Evolutionary conservation across 2,888 invertebrate genomes (phyloP).

Genomic region (Tiliacea citrago): DNA sequence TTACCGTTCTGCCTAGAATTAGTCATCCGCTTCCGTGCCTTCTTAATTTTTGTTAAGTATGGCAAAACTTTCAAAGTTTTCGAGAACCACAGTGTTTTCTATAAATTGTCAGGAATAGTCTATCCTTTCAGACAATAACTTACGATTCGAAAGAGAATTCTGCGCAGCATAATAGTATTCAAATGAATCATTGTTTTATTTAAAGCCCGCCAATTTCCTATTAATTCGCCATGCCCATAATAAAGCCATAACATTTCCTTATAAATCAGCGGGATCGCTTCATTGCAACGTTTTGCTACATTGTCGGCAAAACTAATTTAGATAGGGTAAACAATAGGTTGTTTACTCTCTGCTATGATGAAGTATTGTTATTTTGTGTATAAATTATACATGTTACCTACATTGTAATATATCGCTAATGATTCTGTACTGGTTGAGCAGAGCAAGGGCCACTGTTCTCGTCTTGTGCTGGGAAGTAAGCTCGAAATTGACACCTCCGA

Average conservation of each 20-base stretch:
- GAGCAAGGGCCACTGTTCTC: neutral
- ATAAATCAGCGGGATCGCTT: slow-evolving; percentile 31
- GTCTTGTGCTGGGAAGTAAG: neutral
- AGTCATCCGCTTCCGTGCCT: slow-evolving; percentile 29
- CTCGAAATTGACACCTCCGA: neutral
- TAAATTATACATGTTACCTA: slow-evolving; percentile 3
- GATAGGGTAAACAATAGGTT: slow-evolving; percentile 45
- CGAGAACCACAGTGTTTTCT: slow-evolving; percentile 20
- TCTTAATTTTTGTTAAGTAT: slow-evolving; percentile 5
- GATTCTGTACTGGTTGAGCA: slow-evolving; percentile 3
- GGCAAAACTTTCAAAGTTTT: slow-evolving; percentile 30
- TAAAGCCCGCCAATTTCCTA: slow-evolving; percentile 35
- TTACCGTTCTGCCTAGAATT: slow-evolving; percentile 20
- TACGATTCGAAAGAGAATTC: slow-evolving; percentile 11
- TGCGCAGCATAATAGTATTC: slow-evolving; percentile 4
- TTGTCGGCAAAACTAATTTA: slow-evolving; percentile 54
- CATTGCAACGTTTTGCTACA: slow-evolving; percentile 33
- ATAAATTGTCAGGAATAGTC: slow-evolving; percentile 1
- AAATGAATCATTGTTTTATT: slow-evolving; percentile 37
- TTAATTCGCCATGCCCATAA: slow-evolving; percentile 9
- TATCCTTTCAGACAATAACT: neutral
- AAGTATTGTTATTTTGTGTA: slow-evolving; percentile 30
- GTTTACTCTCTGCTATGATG: slow-evolving; percentile 51
- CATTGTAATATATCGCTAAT: slow-evolving; percentile 4
- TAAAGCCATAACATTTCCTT: slow-evolving; percentile 49